Evolutionary conservation across 1,140 invertebrate genomes (phyloP).

Genomic region (Penaeus japonicus): DNA sequence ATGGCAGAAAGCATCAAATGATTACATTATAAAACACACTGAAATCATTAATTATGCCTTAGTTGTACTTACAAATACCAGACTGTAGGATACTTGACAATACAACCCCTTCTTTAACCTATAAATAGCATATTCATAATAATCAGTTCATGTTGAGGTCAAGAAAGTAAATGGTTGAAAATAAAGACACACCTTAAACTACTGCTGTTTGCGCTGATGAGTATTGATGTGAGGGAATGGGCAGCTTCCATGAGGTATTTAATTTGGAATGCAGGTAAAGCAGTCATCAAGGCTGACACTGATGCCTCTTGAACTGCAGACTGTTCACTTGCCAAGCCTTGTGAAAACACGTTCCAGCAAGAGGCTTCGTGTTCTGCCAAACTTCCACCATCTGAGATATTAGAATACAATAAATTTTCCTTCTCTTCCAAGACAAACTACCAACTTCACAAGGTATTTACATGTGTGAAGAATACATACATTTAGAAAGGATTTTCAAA

Average conservation of each 20-base stretch:
- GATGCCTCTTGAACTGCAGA: slow-evolving; percentile 3
- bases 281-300: neutral
- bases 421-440: neutral
- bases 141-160: too few species aligned
- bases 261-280: neutral
- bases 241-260: neutral
- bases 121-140: too few species aligned
- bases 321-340: neutral
- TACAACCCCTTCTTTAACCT: too few species aligned
- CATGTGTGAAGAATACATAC: too few species aligned
- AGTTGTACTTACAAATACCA: too few species aligned
- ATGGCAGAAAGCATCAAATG: too few species aligned
- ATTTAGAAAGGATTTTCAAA: too few species aligned
- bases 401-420: neutral
- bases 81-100: too few species aligned
- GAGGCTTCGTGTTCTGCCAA: neutral
- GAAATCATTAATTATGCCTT: too few species aligned
- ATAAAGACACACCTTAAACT: neutral
- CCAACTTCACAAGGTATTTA: too few species aligned
- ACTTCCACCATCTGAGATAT: neutral
- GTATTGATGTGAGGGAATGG: neutral
- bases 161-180: neutral
- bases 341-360: neutral
- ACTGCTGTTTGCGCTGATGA: neutral
- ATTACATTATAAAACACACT: too few species aligned